Evolutionary conservation across 2,888 invertebrate species (phyloP).

Genomic region (Xanthia togata): DNA sequence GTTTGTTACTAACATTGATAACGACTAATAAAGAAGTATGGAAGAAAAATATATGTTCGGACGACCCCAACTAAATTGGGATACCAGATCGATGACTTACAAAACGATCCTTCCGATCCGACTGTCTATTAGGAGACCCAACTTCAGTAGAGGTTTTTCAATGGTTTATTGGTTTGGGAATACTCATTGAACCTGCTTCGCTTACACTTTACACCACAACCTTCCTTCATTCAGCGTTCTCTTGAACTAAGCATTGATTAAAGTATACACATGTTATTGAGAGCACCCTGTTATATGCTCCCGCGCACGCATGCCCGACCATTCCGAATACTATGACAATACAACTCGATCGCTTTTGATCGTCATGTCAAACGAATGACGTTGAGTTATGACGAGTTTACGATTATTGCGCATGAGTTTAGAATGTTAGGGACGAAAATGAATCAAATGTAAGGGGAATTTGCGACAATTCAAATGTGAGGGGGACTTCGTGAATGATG

Average conservation of each 20-base stretch:
- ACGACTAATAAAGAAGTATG: too few species aligned
- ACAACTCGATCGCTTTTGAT: constrained; percentile 41
- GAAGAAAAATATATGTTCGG: neutral
- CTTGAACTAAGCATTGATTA: constrained; percentile 50
- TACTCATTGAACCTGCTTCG: neutral
- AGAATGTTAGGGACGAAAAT: constrained; percentile 24
- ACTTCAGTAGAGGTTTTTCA: neutral
- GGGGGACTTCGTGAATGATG: constrained; percentile 33
- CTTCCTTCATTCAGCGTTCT: constrained; percentile 26
- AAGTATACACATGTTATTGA: constrained; percentile 59
- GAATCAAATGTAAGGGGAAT: constrained; percentile 21
- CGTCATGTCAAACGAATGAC: constrained; percentile 41
- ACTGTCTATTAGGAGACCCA: neutral
- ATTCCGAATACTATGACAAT: constrained; percentile 46
- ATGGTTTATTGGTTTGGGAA: neutral
- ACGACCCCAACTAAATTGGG: neutral
- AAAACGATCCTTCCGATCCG: neutral
- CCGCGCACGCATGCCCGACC: constrained; percentile 48
- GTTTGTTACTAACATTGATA: neutral
- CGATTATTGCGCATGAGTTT: constrained; percentile 40
- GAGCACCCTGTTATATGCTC: constrained; percentile 53
- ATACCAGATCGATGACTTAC: neutral
- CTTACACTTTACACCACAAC: constrained; percentile 32
- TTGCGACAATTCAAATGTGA: constrained; percentile 1
- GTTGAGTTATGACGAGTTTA: constrained; percentile 55